These are phyloP conservation scores for Seira sanloemensis DNA, from an alignment of 2,888 invertebrate species.

Conservation along the genomic window DNA sequence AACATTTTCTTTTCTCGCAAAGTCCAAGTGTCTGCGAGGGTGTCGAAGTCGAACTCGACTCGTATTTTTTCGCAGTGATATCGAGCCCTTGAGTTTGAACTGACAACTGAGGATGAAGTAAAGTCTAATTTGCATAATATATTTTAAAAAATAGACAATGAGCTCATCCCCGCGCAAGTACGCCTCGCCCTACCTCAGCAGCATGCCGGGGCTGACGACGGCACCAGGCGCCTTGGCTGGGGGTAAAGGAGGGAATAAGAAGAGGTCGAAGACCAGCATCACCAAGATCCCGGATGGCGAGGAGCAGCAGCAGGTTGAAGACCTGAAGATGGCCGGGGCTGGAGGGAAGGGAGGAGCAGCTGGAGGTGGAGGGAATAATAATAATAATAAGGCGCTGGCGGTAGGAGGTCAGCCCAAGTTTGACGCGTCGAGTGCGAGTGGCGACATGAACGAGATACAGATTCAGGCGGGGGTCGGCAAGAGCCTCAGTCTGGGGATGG, in stretches of 20 bases:
- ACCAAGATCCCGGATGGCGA: neutral
- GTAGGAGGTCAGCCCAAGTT: too few species aligned
- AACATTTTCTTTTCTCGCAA: too few species aligned
- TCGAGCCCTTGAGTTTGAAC: neutral
- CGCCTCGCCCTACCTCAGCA: slow-evolving; percentile 16
- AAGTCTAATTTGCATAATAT: too few species aligned
- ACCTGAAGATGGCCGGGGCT: neutral
- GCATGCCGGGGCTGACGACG: slow-evolving; percentile 22
- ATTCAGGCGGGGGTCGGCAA: too few species aligned
- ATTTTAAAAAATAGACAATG: too few species aligned
- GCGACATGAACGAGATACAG: too few species aligned
- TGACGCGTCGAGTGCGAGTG: too few species aligned
- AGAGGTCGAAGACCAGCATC: slow-evolving; percentile 32
- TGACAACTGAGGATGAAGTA: neutral
- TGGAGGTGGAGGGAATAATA: too few species aligned
- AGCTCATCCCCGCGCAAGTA: slow-evolving; percentile 39
- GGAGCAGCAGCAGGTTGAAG: neutral
- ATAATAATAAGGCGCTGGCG: too few species aligned
- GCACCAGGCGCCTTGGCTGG: neutral
- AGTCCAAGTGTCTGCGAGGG: too few species aligned
- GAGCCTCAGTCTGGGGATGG: too few species aligned
- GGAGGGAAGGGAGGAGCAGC: too few species aligned
- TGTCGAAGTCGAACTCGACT: neutral
- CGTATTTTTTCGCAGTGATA: neutral
- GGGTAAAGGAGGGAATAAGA: neutral